A percentile compares a stretch with the other conserved stretches of the same genome.
Evolutionary conservation across 2,797 vertebrate genomes (phyloP).

Genomic region (Danio choprae): DNA sequence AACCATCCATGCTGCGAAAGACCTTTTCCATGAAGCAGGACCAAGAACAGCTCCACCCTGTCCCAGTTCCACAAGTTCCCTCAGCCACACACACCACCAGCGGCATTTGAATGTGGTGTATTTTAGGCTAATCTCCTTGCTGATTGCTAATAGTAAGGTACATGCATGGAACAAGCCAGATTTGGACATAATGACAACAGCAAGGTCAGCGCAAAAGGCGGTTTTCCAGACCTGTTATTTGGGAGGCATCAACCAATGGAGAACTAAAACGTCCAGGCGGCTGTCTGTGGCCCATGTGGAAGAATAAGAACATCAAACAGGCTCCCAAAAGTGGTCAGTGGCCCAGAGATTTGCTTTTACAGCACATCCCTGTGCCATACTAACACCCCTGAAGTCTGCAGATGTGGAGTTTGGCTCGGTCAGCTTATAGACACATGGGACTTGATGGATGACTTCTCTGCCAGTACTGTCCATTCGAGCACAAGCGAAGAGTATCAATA

Average conservation of each 20-base stretch:
- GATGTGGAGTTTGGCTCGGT: slow-evolving; percentile 63
- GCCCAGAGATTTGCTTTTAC: slow-evolving; percentile 53
- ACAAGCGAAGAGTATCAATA: slow-evolving; percentile 47
- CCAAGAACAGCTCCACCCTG: slow-evolving; percentile 25
- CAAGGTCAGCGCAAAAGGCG: slow-evolving; percentile 29
- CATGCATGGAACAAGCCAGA: slow-evolving; percentile 35
- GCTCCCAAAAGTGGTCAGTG: slow-evolving; percentile 21
- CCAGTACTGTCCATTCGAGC: slow-evolving; percentile 17
- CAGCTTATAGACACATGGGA: slow-evolving; percentile 45
- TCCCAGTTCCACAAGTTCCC: background rate
- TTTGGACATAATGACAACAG: slow-evolving; percentile 45
- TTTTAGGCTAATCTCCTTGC: slow-evolving; percentile 43
- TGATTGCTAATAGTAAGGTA: slow-evolving; percentile 43
- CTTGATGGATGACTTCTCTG: slow-evolving; percentile 4
- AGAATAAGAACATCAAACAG: slow-evolving; percentile 14
- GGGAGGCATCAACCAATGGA: slow-evolving; percentile 55
- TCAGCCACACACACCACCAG: slow-evolving; percentile 6
- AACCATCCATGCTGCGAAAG: slow-evolving; percentile 28
- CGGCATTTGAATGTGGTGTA: slow-evolving; percentile 5
- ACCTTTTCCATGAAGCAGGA: slow-evolving; percentile 25
- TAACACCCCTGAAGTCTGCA: slow-evolving; percentile 48
- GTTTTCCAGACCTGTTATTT: slow-evolving; percentile 70
- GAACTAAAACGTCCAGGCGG: slow-evolving; percentile 58
- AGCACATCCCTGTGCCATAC: slow-evolving; percentile 39
- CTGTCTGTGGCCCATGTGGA: slow-evolving; percentile 34